Percentiles rank a stretch among this genome's conserved stretches.
phyloP scores from a whole-genome alignment of 2,113 vertebrate species.

The Mohoua ochrocephala region DNA sequence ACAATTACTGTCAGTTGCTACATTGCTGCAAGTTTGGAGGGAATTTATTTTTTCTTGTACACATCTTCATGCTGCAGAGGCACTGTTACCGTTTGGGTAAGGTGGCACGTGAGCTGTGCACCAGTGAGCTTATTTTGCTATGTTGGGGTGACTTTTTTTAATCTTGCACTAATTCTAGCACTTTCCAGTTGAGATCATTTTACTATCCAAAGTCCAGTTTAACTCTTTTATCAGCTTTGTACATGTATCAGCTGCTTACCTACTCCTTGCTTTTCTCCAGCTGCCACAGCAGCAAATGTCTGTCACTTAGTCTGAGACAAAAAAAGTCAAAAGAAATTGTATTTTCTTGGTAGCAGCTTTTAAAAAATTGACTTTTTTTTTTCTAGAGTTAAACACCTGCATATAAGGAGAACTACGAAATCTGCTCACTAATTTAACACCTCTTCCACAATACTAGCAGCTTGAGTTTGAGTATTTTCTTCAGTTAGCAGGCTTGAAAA shows the following conservation, averaged over 20 bases:
- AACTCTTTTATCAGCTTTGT: background rate
- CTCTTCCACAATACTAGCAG: background rate
- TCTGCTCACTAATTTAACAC: background rate
- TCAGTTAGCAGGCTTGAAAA: background rate
- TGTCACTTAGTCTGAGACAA: background rate
- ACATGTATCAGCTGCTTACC: fast-evolving
- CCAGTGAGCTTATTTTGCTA: background rate
- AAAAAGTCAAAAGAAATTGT: background rate
- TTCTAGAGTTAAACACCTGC: background rate
- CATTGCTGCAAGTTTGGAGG: background rate
- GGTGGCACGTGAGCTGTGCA: background rate
- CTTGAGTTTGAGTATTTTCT: background rate
- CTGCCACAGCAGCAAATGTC: background rate
- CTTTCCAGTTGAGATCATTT: background rate
- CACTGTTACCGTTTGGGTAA: background rate
- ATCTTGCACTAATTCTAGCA: background rate
- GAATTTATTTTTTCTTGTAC: background rate
- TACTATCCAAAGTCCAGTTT: background rate
- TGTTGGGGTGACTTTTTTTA: background rate
- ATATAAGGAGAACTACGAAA: background rate
- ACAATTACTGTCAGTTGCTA: background rate
- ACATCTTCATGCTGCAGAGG: background rate
- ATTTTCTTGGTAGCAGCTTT: background rate
- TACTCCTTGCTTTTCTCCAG: background rate
- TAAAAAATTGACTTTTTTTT: fast-evolving